Evolutionary conservation across 2,113 vertebrate species (phyloP), one percentile per base, ranked within the genome.

Genomic region (Anser brachyrhynchus): DNA sequence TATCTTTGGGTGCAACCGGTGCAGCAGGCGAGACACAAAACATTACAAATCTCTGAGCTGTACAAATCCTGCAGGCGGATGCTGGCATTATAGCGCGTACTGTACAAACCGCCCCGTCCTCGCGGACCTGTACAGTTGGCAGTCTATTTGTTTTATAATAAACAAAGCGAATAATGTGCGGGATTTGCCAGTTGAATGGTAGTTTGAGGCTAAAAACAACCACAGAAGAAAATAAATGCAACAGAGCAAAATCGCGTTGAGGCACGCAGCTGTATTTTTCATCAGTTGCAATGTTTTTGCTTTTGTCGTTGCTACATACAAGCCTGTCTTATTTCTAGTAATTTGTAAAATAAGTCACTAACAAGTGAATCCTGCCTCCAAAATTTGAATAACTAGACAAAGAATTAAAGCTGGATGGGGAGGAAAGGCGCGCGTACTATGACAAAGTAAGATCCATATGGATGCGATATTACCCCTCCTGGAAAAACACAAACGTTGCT

Each of bases 381-480:
- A 39, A 88, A 66, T 11, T 2, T 31, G 64, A 87, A 49, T 67
- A 75, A 69, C 49, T 33, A 89, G 96, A 87, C 90, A 90, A 97
- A 90, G 87, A 96, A 91, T 95, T 88, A 96, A 91, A 96, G 85
- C 71, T 59, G 85, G 88, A 57, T 6, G 65, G 37, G 73, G 64
- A 64, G 66, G 44, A 26, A 44, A 44, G 2, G 4, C 1, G 16
- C 78, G 46, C 28, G 39, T 31, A 46, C 84, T 37, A 79, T 37
- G 77, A 74, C 76, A 62, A 89, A 97, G 95, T 67, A 80, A 95
- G 41, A 87, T 64, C 84, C 96, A 72, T 84, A 92, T 90, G 96
- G 93, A 11, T 10, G 5, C 0, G 41, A 2, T 39, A 43, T 31
- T 25, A 57, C 39, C 61, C 81, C 66, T 64, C 61, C 82, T 3